Base-by-base conservation (phyloP, 2,797 vertebrate species). In the Pachyuromys duprasi region DNA sequence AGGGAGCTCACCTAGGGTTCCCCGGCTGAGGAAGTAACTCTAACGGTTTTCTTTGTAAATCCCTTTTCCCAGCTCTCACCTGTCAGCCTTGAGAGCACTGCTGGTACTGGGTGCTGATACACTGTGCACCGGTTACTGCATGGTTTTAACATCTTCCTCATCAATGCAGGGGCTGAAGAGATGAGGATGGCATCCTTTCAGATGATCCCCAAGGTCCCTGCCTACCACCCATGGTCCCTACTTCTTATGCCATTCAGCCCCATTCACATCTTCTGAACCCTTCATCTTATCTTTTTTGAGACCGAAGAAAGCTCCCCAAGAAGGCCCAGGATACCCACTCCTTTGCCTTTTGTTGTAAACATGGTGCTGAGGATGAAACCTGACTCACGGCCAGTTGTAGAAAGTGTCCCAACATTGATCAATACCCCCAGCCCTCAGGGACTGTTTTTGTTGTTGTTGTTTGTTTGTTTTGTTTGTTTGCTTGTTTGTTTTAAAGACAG, bases 1-100 rank as follows among this genome's bases (percentile, higher is more conserved):
- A n/a, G 82, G 63, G 42, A n/a, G 13, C 86, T 95, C 42, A 60
- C 83, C 83, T 93, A 72, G 95, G 80, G 72, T 5, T 75, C 36
- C 8, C 90, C 65, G 33, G 72, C 67, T 1, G 9, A 39, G 76
- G 33, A 87, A 65, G 39, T 17, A 3, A n/a, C 8, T 4, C 18
- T 86, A 69, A 67, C n/a, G 67, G 36, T n/a, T 88, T 93, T 74
- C 22, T 92, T 80, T 57, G 20, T 39, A 91, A 75, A 80, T 53
- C 14, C 49, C 28, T 67, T 65, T 53, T 55, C 83, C 67, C 7
- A 31, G 17, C 49, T 69, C 7, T 63, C 45, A 86, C 53, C 63
- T n/a, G 74, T 53, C 26, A 55, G 67, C 14, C 28, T 3, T 75
- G 36, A 60, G 87, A 67, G 24, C 45, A 2, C 36, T 82, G 80